Evolutionary conservation across 2,888 invertebrate species (phyloP).

Genomic region (Nymphalis c-album): DNA sequence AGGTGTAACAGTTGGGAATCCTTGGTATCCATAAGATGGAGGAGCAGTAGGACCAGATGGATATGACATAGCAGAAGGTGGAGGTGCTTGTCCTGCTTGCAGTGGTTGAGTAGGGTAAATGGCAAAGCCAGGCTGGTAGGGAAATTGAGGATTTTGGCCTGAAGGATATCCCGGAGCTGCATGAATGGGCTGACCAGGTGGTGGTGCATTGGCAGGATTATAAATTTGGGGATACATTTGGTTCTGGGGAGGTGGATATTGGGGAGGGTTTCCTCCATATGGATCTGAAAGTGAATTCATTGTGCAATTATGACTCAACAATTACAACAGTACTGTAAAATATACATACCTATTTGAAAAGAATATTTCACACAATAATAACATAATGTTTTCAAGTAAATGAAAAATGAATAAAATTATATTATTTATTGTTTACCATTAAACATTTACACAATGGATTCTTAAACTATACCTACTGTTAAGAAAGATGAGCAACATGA

Average conservation of each 20-base stretch:
- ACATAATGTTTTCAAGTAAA: no score
- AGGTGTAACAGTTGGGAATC: constrained; percentile 41
- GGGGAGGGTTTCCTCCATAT: constrained; percentile 55
- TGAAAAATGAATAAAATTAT: no score
- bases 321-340: no score
- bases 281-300: constrained; percentile 64
- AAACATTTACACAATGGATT: no score
- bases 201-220: constrained; percentile 57
- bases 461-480: no score
- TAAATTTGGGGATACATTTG: constrained; percentile 65
- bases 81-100: constrained; percentile 37
- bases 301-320: constrained; percentile 8
- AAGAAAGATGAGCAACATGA: no score
- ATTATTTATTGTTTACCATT: no score
- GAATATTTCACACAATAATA: no score
- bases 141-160: constrained; percentile 43
- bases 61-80: constrained; percentile 59
- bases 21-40: constrained; percentile 41
- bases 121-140: constrained; percentile 50
- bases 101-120: constrained; percentile 40
- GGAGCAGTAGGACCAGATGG: constrained; percentile 47
- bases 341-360: no score
- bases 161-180: constrained; percentile 46
- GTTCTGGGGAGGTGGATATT: constrained; percentile 63
- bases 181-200: constrained; percentile 47